Percentiles rank a stretch among this genome's conserved stretches.
These are phyloP conservation scores for Hypsibius dujardini DNA, from an alignment of 1,140 invertebrate genomes.

Conservation along the genomic window DNA sequence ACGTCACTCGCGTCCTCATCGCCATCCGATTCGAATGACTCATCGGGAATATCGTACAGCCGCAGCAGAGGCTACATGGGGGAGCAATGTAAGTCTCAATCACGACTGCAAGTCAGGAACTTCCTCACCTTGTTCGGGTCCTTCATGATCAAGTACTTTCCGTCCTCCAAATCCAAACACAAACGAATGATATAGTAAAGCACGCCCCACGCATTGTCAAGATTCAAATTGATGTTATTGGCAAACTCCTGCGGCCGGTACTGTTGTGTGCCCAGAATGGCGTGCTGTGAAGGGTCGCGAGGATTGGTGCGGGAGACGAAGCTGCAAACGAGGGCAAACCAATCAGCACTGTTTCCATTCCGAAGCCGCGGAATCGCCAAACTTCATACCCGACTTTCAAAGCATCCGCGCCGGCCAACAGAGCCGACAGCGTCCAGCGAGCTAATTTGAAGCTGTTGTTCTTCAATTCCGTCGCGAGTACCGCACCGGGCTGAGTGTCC, in stretches of 20 bases:
- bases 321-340: slow-evolving; percentile 30
- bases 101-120: slow-evolving; percentile 9
- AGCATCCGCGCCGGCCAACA: slow-evolving; percentile 87
- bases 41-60: slow-evolving; percentile 90
- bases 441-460: slow-evolving; percentile 98
- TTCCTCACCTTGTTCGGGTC: slow-evolving; percentile 71
- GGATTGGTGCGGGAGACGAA: slow-evolving; percentile 86
- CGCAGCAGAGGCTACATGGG: slow-evolving; percentile 64
- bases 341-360: neutral
- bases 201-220: slow-evolving; percentile 99
- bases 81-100: slow-evolving; percentile 23
- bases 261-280: slow-evolving; percentile 92
- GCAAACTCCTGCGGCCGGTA: slow-evolving; percentile 97
- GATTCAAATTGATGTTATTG: slow-evolving; percentile 92
- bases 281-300: slow-evolving; percentile 83
- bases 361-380: neutral
- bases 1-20: slow-evolving; percentile 69
- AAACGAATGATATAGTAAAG: slow-evolving; percentile 93
- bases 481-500: slow-evolving; percentile 88
- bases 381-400: slow-evolving; percentile 70
- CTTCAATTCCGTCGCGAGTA: slow-evolving; percentile 88
- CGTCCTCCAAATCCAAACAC: slow-evolving; percentile 92
- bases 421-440: slow-evolving; percentile 74
- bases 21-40: slow-evolving; percentile 92
- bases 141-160: slow-evolving; percentile 93